phyloP scores from a whole-genome alignment of 2,113 vertebrate species.

The Dasyornis broadbenti region DNA sequence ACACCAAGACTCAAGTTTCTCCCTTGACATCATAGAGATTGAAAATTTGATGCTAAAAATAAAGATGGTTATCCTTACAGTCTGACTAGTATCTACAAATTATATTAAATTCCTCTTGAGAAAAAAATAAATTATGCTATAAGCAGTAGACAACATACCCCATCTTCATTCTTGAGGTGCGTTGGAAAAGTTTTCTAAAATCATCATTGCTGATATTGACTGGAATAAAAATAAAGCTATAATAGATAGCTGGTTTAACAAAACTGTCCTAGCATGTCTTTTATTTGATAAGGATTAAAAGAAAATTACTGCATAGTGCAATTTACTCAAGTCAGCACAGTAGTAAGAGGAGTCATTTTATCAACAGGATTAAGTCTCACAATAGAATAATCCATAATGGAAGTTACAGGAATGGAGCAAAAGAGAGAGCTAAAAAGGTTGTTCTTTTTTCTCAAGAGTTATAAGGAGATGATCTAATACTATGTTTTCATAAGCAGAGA shows the following conservation, averaged over 20 bases:
- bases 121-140: not conserved
- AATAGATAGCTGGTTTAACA: not conserved
- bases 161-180: not conserved
- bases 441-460: not conserved
- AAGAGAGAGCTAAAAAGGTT: not conserved
- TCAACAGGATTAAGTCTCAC: conserved; percentile 42
- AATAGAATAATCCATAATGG: conserved; percentile 31
- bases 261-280: not conserved
- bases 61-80: not conserved
- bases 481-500: not conserved
- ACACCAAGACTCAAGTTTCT: not conserved
- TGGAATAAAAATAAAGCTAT: conserved; percentile 1
- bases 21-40: not conserved
- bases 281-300: conserved; percentile 45
- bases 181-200: not conserved
- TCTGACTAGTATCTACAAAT: not conserved
- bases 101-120: not conserved
- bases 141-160: not conserved
- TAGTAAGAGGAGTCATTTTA: conserved; percentile 31
- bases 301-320: conserved; percentile 38
- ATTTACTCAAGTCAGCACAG: not conserved
- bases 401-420: conserved; percentile 3
- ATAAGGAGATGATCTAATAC: not conserved
- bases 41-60: conserved; percentile 15
- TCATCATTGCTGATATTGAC: not conserved